Percentiles rank a stretch among this genome's conserved stretches.
Conservation (phyloP, 2,888 invertebrate species). For the Rhimphoctona megacephalus region DNA sequence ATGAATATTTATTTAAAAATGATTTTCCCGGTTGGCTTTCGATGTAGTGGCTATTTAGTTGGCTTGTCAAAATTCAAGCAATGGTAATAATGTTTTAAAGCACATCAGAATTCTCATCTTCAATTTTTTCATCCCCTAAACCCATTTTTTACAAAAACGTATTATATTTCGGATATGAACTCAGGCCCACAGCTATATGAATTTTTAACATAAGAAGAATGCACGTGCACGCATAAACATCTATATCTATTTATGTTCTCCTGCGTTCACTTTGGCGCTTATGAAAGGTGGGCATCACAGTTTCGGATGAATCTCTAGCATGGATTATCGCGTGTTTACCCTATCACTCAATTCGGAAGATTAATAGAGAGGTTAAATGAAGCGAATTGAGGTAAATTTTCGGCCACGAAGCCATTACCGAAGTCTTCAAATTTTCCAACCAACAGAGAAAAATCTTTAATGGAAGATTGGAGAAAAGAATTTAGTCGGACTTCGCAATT, state of each 20-base stretch:
- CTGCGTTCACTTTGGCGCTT: conserved; percentile 9
- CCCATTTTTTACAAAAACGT: too few species aligned
- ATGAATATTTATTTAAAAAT: conserved; percentile 15
- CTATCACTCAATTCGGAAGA: conserved; percentile 37
- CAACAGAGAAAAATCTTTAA: conserved; percentile 25
- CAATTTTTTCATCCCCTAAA: neutral
- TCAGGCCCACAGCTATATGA: too few species aligned
- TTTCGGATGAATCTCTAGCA: neutral
- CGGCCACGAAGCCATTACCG: neutral
- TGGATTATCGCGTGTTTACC: conserved; percentile 20
- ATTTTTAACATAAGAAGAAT: too few species aligned
- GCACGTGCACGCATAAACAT: too few species aligned
- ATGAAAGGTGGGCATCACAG: neutral
- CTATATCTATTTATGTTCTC: too few species aligned
- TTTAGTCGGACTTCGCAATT: conserved; percentile 56
- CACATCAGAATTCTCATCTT: neutral
- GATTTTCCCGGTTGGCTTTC: conserved; percentile 4
- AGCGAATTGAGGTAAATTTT: conserved; percentile 57
- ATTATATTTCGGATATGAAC: too few species aligned
- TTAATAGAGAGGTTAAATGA: conserved; percentile 60
- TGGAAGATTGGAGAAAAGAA: conserved; percentile 45
- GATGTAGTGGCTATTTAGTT: neutral
- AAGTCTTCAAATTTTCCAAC: conserved; percentile 12
- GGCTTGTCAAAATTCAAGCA: conserved; percentile 6
- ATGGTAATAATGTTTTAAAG: neutral